These are phyloP conservation scores for Drosophila athabasca DNA, from an alignment of 1,140 invertebrate species.

Conservation along the genomic window DNA sequence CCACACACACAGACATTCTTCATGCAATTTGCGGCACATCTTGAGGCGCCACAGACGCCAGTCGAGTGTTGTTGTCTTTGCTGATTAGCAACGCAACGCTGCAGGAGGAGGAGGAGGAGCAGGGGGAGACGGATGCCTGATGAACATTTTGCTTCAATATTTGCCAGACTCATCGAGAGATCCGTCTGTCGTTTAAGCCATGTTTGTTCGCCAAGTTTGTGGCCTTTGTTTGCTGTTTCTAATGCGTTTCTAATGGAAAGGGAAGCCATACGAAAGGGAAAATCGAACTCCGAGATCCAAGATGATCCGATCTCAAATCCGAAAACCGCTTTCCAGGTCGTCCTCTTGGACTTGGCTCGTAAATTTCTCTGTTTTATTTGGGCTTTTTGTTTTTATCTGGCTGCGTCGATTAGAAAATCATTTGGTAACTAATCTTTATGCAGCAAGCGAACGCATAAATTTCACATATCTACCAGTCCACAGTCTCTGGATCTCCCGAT, in stretches of 20 bases:
- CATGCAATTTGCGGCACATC: constrained; percentile 58
- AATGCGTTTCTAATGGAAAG: constrained; percentile 8
- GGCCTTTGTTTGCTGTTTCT: constrained; percentile 14
- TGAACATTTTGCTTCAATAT: constrained; percentile 57
- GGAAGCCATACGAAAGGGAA: too few relatives aligned
- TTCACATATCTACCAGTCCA: constrained; percentile 44
- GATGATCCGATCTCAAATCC: too few relatives aligned
- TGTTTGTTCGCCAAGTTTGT: constrained; percentile 64
- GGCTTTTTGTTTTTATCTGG: constrained; percentile 69
- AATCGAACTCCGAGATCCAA: too few relatives aligned
- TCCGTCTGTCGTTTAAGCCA: not conserved
- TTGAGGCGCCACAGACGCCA: constrained; percentile 71
- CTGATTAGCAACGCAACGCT: constrained; percentile 64
- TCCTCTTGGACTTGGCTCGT: constrained; percentile 38
- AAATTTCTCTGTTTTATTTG: constrained; percentile 74
- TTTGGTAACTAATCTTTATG: constrained; percentile 75
- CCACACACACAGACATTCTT: constrained; percentile 39
- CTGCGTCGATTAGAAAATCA: constrained; percentile 72
- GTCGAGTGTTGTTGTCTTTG: constrained; percentile 63
- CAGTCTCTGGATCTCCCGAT: not conserved
- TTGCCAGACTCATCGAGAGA: constrained; percentile 35
- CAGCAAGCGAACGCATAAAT: constrained; percentile 73
- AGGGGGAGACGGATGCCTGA: not conserved
- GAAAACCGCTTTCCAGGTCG: not conserved
- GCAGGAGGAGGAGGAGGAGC: constrained; percentile 7